Conservation (phyloP, 2,113 vertebrate species). For the Calonectris borealis region DNA sequence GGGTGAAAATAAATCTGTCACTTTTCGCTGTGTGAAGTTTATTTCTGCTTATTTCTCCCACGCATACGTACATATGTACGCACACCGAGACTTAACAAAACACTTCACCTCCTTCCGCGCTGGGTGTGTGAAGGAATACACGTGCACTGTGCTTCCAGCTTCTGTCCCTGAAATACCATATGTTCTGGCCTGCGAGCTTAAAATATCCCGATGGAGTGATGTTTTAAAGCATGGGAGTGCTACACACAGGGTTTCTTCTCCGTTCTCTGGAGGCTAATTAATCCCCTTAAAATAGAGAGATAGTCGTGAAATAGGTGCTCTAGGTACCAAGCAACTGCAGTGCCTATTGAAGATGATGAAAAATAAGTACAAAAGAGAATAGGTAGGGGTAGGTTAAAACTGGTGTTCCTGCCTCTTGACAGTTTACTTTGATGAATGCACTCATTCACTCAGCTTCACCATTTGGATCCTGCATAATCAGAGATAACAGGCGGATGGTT, state of each 20-base stretch:
- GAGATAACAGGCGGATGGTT: constrained; percentile 70
- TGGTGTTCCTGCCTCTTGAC: constrained; percentile 25
- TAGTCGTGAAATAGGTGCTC: constrained; percentile 2
- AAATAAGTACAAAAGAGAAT: constrained; percentile 26
- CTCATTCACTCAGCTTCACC: constrained; percentile 70
- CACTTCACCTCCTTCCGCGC: background rate
- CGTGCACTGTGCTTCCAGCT: constrained; percentile 53
- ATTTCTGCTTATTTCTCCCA: constrained; percentile 43
- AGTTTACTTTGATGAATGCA: constrained; percentile 71
- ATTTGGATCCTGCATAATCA: constrained; percentile 75
- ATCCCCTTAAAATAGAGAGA: constrained; percentile 60
- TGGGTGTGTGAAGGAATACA: constrained; percentile 58
- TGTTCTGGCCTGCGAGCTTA: constrained; percentile 59
- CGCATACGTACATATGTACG: fast-evolving
- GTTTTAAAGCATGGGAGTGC: constrained; percentile 53
- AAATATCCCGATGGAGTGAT: constrained; percentile 56
- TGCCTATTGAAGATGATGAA: constrained; percentile 35
- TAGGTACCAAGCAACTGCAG: constrained; percentile 15
- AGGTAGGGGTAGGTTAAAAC: constrained; percentile 55
- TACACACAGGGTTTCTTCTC: constrained; percentile 18
- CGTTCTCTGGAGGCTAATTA: constrained; percentile 72
- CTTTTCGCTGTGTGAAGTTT: constrained; percentile 30
- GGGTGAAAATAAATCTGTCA: constrained; percentile 64
- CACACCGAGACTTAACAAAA: constrained; percentile 24
- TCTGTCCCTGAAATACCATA: constrained; percentile 66